A percentile compares a stretch with the other conserved stretches of the same genome.
phyloP scores from a whole-genome alignment of 2,888 invertebrate genomes.

The Drepanosiphum platanoidis region DNA sequence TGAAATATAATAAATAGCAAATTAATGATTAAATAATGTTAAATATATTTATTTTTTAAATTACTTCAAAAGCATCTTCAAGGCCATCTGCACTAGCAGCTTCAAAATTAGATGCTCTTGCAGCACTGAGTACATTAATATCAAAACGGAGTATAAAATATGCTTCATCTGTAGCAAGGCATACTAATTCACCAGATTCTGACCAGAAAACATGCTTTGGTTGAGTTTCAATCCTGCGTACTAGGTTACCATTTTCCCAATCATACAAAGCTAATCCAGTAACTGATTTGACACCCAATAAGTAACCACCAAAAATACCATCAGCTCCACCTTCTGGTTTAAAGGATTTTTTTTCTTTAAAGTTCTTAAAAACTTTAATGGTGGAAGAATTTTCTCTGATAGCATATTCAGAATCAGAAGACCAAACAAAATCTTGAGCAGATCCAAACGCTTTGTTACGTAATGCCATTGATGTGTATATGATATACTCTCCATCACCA shows the following conservation, averaged over 20 bases:
- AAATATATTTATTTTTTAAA: slow-evolving; percentile 58
- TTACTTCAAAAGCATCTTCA: slow-evolving; percentile 94
- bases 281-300: slow-evolving; percentile 91
- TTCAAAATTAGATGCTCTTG: slow-evolving; percentile 75
- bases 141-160: slow-evolving; percentile 94
- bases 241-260: slow-evolving; percentile 92
- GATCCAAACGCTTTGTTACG: slow-evolving; percentile 98
- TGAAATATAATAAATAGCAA: slow-evolving; percentile 66
- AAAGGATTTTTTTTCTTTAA: slow-evolving; percentile 95
- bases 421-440: slow-evolving; percentile 99
- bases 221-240: slow-evolving; percentile 96
- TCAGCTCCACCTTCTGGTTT: slow-evolving; percentile 97
- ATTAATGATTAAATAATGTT: neutral
- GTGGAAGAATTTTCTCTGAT: slow-evolving; percentile 89
- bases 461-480: slow-evolving; percentile 99
- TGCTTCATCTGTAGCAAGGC: slow-evolving; percentile 93
- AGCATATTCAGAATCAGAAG: slow-evolving; percentile 91
- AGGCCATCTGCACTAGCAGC: slow-evolving; percentile 78
- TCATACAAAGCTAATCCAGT: slow-evolving; percentile 96
- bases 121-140: slow-evolving; percentile 80
- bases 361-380: slow-evolving; percentile 96
- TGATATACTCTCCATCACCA: slow-evolving; percentile 99
- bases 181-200: slow-evolving; percentile 92
- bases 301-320: slow-evolving; percentile 90
- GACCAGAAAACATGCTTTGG: slow-evolving; percentile 96